phyloP scores from a whole-genome alignment of 2,888 invertebrate species.

The Tuberolachnus salignus region DNA sequence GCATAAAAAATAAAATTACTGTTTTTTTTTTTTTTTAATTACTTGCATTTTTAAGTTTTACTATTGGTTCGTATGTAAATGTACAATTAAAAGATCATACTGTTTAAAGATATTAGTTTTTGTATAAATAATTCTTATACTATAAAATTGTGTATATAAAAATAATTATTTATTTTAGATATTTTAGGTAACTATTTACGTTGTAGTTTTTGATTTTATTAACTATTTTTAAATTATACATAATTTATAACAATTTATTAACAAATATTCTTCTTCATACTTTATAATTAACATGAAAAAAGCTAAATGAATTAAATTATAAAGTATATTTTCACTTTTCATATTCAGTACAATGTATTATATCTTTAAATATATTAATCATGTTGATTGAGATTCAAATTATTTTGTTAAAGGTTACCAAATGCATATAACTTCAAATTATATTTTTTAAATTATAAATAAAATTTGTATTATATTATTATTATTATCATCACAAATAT shows the following conservation, averaged over 20 bases:
- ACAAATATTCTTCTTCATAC: background rate
- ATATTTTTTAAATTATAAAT: constrained; percentile 4
- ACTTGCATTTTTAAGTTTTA: background rate
- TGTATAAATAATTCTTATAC: constrained; percentile 13
- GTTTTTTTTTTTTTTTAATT: constrained; percentile 15
- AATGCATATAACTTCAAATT: constrained; percentile 29
- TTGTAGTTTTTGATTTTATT: background rate
- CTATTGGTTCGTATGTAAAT: background rate
- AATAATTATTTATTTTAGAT: constrained; percentile 17
- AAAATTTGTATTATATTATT: constrained; percentile 30
- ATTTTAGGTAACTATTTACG: constrained; percentile 26
- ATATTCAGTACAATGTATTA: constrained; percentile 2
- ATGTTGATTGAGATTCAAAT: constrained; percentile 47
- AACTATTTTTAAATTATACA: background rate
- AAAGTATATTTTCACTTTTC: background rate
- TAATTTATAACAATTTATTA: background rate
- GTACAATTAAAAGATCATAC: constrained; percentile 1
- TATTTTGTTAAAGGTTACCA: constrained; percentile 16
- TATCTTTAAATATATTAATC: constrained; percentile 28
- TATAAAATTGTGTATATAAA: constrained; percentile 20
- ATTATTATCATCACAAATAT: constrained; percentile 45
- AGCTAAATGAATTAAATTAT: background rate
- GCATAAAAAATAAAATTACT: constrained; percentile 9
- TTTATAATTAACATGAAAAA: too few species aligned
- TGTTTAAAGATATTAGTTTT: background rate